Percentiles rank a stretch among this genome's conserved stretches.
These are phyloP conservation scores for Argopecten irradians DNA, from an alignment of 1,140 invertebrate genomes.

Conservation along the genomic window DNA sequence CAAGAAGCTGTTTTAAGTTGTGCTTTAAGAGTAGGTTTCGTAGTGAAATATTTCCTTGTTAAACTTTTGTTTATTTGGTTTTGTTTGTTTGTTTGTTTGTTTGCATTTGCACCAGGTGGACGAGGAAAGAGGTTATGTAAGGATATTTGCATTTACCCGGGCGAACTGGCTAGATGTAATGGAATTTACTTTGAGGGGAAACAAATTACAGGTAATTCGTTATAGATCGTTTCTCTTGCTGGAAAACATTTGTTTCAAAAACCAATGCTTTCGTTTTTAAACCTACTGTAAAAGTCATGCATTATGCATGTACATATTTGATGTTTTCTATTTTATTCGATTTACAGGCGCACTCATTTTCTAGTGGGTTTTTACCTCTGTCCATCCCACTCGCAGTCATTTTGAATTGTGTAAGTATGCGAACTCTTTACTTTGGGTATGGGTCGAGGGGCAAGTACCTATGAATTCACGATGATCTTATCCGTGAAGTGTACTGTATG, in stretches of 20 bases:
- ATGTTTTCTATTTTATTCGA: neutral
- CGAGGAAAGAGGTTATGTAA: slow-evolving; percentile 53
- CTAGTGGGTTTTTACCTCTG: slow-evolving; percentile 60
- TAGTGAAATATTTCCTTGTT: too few species aligned
- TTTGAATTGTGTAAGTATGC: slow-evolving; percentile 60
- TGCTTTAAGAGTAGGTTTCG: too few species aligned
- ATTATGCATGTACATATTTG: neutral
- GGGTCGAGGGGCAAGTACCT: neutral
- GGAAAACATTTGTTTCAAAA: neutral
- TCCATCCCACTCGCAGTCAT: slow-evolving; percentile 60
- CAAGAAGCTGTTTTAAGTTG: too few species aligned
- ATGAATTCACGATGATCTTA: neutral
- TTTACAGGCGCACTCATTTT: slow-evolving; percentile 62
- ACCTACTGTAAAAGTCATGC: neutral
- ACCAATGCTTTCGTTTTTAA: neutral
- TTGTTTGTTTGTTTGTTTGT: neutral
- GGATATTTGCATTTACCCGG: slow-evolving; percentile 63
- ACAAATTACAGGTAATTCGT: slow-evolving; percentile 52
- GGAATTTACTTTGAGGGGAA: slow-evolving; percentile 57
- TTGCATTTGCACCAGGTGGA: slow-evolving; percentile 51
- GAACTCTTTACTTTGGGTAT: neutral
- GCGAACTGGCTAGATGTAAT: slow-evolving; percentile 68
- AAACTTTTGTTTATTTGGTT: neutral
- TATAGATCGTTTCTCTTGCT: neutral
- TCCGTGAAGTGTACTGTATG: neutral